Conservation (phyloP, 2,113 vertebrate species). For the Neofelis nebulosa region DNA sequence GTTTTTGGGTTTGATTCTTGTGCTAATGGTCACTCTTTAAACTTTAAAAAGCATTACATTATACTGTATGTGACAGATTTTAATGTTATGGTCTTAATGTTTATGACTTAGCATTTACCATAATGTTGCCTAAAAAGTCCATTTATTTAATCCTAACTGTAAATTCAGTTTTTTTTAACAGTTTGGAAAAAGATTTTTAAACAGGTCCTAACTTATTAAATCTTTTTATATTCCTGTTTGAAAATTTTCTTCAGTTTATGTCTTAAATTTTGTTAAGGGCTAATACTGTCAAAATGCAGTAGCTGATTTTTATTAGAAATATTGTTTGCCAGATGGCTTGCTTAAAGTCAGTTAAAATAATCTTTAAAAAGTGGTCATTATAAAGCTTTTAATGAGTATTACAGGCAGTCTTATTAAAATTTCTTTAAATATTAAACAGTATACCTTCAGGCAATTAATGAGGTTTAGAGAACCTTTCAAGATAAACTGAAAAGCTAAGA, state of each 20-base stretch:
- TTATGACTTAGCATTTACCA: constrained; percentile 23
- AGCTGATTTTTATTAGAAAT: constrained; percentile 82
- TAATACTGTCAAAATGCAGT: constrained; percentile 71
- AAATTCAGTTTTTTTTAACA: constrained; percentile 65
- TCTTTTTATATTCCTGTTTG: constrained; percentile 70
- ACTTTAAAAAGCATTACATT: constrained; percentile 50
- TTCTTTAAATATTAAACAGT: constrained; percentile 75
- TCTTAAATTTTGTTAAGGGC: constrained; percentile 73
- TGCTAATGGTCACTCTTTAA: constrained; percentile 63
- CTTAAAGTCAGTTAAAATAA: constrained; percentile 83
- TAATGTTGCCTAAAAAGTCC: constrained; percentile 60
- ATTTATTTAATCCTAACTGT: constrained; percentile 64
- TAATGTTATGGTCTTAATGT: constrained; percentile 50
- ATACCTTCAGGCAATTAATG: constrained; percentile 69
- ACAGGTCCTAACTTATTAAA: constrained; percentile 62
- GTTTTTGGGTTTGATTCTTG: constrained; percentile 54
- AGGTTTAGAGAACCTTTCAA: constrained; percentile 54
- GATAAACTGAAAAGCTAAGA: constrained; percentile 53
- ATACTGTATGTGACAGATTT: constrained; percentile 47
- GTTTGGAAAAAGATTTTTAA: constrained; percentile 71
- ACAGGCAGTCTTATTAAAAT: constrained; percentile 75
- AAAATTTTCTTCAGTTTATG: constrained; percentile 65
- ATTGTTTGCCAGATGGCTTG: constrained; percentile 83
- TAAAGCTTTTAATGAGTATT: constrained; percentile 75
- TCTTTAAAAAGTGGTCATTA: constrained; percentile 78